A percentile compares a stretch with the other conserved stretches of the same genome.
phyloP scores from a whole-genome alignment of 2,797 vertebrate genomes.

The Hypotaenidia okinawae region DNA sequence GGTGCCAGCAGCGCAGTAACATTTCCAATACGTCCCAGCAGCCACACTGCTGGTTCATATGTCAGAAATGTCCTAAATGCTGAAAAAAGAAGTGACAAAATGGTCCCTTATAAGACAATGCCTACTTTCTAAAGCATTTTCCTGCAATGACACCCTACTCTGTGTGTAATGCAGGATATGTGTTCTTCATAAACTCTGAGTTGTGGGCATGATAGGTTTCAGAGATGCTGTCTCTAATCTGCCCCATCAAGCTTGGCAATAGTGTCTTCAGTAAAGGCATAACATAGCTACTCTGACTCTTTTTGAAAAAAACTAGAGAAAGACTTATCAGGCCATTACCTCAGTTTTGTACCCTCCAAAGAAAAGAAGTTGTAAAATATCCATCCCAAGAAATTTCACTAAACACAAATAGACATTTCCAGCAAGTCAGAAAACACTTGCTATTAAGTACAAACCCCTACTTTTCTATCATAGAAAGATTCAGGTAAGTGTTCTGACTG shows the following conservation, averaged over 20 bases:
- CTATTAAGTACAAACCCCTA: background rate
- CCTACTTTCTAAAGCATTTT: background rate
- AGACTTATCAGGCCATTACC: constrained; percentile 5
- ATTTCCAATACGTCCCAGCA: background rate
- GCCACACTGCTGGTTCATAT: background rate
- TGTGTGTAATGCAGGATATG: background rate
- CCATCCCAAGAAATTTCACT: background rate
- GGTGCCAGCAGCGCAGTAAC: background rate
- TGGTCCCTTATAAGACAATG: background rate
- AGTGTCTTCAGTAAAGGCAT: background rate
- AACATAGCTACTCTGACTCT: background rate
- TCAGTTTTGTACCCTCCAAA: constrained; percentile 32
- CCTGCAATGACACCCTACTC: background rate
- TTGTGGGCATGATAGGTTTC: background rate
- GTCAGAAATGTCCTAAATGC: background rate
- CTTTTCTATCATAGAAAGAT: background rate
- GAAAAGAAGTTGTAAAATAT: background rate
- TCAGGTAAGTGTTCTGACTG: background rate
- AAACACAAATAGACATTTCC: background rate
- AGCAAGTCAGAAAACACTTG: background rate
- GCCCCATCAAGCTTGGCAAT: background rate
- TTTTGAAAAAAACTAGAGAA: constrained; percentile 18
- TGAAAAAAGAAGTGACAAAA: background rate
- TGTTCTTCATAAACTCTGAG: background rate
- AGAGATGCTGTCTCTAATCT: background rate